These are phyloP conservation scores for Podocnemis expansa DNA, from an alignment of 2,113 vertebrate genomes.

Conservation along the genomic window DNA sequence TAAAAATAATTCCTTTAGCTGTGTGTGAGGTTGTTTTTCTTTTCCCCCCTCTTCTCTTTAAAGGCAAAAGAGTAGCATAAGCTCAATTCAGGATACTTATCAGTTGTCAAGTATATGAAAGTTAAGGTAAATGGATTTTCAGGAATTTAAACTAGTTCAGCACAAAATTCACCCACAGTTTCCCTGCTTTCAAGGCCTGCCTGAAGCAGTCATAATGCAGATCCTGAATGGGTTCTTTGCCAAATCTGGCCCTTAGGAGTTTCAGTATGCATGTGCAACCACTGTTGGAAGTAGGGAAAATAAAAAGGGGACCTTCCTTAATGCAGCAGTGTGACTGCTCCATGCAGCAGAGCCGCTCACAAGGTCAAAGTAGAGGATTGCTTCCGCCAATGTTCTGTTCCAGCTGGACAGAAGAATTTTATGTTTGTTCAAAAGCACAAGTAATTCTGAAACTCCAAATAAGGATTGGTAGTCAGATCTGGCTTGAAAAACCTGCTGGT, in stretches of 20 bases:
- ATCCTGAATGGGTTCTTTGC: conserved; percentile 46
- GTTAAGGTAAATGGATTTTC: conserved; percentile 37
- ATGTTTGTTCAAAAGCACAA: conserved; percentile 50
- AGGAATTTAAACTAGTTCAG: conserved; percentile 44
- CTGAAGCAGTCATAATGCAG: background rate
- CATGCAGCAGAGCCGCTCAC: conserved; percentile 27
- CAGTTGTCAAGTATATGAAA: conserved; percentile 26
- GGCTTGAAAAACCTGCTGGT: conserved; percentile 45
- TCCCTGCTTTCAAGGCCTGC: conserved; percentile 19
- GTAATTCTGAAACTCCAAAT: conserved; percentile 52
- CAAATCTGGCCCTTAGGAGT: conserved; percentile 48
- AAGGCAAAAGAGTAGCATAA: background rate
- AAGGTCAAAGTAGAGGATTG: conserved; percentile 29
- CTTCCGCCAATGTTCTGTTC: conserved; percentile 51
- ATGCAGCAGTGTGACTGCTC: background rate
- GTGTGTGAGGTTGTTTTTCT: background rate
- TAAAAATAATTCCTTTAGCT: conserved; percentile 51
- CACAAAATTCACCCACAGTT: conserved; percentile 24
- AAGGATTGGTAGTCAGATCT: conserved; percentile 31
- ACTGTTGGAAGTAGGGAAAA: background rate
- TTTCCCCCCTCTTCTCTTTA: background rate
- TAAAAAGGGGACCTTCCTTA: background rate
- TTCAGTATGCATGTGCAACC: background rate
- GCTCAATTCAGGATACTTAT: conserved; percentile 22
- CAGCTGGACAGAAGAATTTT: conserved; percentile 53